Conservation (phyloP, 1,140 invertebrate species). For the Plectus sambesii region DNA sequence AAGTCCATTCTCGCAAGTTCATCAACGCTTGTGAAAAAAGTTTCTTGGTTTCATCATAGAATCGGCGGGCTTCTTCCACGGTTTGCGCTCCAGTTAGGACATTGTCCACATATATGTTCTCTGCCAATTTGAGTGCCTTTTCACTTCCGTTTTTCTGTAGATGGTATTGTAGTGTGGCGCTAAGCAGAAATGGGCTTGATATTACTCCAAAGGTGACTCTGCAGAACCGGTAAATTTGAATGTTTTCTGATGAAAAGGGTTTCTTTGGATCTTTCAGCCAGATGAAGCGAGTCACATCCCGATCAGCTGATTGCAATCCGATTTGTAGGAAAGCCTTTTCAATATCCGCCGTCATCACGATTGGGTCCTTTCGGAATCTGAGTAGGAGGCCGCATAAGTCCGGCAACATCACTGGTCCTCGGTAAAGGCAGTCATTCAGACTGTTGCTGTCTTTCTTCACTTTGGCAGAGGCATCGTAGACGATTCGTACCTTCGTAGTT, state of each 20-base stretch:
- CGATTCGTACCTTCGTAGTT: conserved; percentile 39
- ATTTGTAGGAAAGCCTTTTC: conserved; percentile 13
- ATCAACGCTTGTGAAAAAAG: conserved; percentile 19
- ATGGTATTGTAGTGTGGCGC: conserved; percentile 2
- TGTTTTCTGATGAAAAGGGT: neutral
- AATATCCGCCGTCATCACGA: conserved; percentile 10
- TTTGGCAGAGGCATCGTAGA: conserved; percentile 44
- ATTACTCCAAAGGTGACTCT: conserved; percentile 7
- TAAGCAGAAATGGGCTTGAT: conserved; percentile 1
- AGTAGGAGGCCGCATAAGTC: conserved; percentile 5
- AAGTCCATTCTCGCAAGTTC: conserved; percentile 26
- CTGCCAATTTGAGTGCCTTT: neutral
- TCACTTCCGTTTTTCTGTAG: neutral
- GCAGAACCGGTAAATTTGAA: neutral
- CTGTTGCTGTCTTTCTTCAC: conserved; percentile 16
- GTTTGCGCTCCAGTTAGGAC: conserved; percentile 5
- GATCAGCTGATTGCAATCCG: neutral
- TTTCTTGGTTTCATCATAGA: conserved; percentile 1
- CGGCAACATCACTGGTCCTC: conserved; percentile 9
- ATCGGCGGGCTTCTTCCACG: conserved; percentile 7
- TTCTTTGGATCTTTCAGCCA: conserved; percentile 4
- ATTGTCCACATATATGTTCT: conserved; percentile 28
- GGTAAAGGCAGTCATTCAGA: conserved; percentile 39
- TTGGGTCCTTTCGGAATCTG: conserved; percentile 1
- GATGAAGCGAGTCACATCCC: conserved; percentile 15